These are phyloP conservation scores for Mesorhabditis spiculigera DNA, from an alignment of 2,888 invertebrate genomes.

Conservation along the genomic window DNA sequence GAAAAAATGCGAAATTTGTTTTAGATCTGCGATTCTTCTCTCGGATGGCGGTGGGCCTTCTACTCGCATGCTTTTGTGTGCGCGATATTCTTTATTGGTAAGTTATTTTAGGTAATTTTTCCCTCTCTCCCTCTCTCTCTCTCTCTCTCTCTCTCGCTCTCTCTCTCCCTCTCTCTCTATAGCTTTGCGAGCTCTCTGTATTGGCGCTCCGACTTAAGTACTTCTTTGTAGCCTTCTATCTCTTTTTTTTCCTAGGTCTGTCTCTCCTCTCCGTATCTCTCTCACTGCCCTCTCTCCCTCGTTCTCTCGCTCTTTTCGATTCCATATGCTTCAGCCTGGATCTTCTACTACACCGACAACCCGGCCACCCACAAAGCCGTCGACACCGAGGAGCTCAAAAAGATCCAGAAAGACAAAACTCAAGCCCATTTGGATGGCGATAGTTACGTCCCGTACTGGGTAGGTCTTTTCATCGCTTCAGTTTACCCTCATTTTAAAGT, in stretches of 20 bases:
- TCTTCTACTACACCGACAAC: conserved; percentile 36
- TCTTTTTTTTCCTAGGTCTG: no score
- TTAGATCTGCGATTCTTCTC: conserved; percentile 34
- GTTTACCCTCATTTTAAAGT: conserved; percentile 16
- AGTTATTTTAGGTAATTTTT: neutral
- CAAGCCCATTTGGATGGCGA: conserved; percentile 46
- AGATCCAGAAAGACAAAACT: conserved; percentile 45
- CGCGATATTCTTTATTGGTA: conserved; percentile 22
- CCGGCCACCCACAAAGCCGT: conserved; percentile 25
- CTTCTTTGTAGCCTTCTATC: no score
- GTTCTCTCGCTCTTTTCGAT: neutral
- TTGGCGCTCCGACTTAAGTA: no score
- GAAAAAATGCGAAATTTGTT: conserved; percentile 7
- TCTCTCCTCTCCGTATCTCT: no score
- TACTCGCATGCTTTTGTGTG: conserved; percentile 36
- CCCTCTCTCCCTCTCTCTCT: no score
- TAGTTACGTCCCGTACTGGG: conserved; percentile 49
- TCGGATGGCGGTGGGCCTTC: conserved; percentile 52
- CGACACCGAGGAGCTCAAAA: conserved; percentile 30
- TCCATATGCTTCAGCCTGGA: conserved; percentile 19
- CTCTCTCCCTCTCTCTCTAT: no score
- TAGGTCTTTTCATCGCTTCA: neutral
- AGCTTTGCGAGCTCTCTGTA: no score
- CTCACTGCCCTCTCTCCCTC: no score
- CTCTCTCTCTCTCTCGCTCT: no score